Conservation (phyloP, 2,888 invertebrate genomes). For the Eristalis arbustorum region DNA sequence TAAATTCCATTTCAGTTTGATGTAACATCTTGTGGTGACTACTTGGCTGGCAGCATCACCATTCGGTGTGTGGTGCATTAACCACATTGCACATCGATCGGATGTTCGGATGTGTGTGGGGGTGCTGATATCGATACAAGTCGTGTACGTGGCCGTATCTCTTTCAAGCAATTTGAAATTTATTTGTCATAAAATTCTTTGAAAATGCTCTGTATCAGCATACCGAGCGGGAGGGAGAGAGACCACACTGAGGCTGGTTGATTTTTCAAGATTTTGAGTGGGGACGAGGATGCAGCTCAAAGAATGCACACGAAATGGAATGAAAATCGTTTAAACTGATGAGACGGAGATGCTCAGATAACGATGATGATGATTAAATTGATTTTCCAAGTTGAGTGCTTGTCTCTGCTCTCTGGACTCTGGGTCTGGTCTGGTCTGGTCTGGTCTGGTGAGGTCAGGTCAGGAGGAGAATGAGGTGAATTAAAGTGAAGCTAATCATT, state of each 20-base stretch:
- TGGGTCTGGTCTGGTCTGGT: no score
- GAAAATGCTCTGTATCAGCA: slow-evolving; percentile 20
- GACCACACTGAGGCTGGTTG: not conserved
- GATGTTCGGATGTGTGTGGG: not conserved
- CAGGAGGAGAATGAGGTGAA: not conserved
- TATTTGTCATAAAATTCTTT: slow-evolving; percentile 34
- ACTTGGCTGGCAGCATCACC: slow-evolving; percentile 10
- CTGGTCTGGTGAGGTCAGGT: no score
- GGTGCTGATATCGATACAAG: not conserved
- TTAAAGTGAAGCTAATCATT: not conserved
- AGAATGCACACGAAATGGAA: not conserved
- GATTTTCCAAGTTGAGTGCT: slow-evolving; percentile 17
- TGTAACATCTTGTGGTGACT: slow-evolving; percentile 41
- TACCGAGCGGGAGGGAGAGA: not conserved
- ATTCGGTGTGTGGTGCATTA: not conserved
- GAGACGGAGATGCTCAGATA: not conserved
- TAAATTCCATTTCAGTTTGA: slow-evolving; percentile 22
- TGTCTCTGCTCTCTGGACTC: no score
- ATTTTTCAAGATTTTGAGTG: not conserved
- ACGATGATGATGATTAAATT: slow-evolving; percentile 30
- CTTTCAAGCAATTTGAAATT: slow-evolving; percentile 22
- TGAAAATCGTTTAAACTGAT: slow-evolving; percentile 9
- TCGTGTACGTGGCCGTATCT: not conserved
- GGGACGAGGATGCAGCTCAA: not conserved
- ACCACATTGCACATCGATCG: slow-evolving; percentile 14